These are phyloP conservation scores for Rhyzopertha dominica DNA, from an alignment of 1,140 invertebrate genomes.

Conservation along the genomic window DNA sequence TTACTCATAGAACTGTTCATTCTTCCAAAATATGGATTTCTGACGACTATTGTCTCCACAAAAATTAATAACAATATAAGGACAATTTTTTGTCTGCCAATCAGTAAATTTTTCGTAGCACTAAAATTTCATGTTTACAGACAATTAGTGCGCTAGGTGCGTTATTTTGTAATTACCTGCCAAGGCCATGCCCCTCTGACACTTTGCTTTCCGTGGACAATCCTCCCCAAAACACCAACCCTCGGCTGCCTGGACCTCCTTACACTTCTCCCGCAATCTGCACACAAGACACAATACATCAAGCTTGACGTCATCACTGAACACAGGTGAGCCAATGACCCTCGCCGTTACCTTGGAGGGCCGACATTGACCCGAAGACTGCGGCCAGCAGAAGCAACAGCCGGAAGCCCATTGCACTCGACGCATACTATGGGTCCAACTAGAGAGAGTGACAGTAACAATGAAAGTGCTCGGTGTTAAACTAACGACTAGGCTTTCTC, in stretches of 20 bases:
- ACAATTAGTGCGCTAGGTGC: not conserved
- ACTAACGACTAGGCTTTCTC: too few relatives aligned
- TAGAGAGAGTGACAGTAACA: slow-evolving; percentile 35
- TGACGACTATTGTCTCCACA: too few relatives aligned
- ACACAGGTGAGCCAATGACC: not conserved
- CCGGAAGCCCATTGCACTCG: slow-evolving; percentile 30
- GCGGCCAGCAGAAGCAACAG: slow-evolving; percentile 19
- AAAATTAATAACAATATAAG: too few relatives aligned
- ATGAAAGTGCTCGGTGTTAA: slow-evolving; percentile 35
- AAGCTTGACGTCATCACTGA: not conserved
- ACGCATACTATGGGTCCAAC: slow-evolving; percentile 15
- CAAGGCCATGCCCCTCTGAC: slow-evolving; percentile 78
- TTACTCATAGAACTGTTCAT: too few relatives aligned
- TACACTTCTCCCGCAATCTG: slow-evolving; percentile 55
- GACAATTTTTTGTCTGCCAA: too few relatives aligned
- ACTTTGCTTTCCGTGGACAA: slow-evolving; percentile 74
- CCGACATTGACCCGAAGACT: slow-evolving; percentile 34
- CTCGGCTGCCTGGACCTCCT: slow-evolving; percentile 52
- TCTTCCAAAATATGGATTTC: too few relatives aligned
- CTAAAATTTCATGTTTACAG: too few relatives aligned
- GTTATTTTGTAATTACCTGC: slow-evolving; percentile 55
- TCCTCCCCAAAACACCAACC: slow-evolving; percentile 53
- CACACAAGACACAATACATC: slow-evolving; percentile 22
- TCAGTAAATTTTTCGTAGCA: too few relatives aligned
- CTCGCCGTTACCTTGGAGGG: slow-evolving; percentile 22